Base-by-base conservation (phyloP, 2,888 invertebrate genomes). In the Pasiphila rectangulata region DNA sequence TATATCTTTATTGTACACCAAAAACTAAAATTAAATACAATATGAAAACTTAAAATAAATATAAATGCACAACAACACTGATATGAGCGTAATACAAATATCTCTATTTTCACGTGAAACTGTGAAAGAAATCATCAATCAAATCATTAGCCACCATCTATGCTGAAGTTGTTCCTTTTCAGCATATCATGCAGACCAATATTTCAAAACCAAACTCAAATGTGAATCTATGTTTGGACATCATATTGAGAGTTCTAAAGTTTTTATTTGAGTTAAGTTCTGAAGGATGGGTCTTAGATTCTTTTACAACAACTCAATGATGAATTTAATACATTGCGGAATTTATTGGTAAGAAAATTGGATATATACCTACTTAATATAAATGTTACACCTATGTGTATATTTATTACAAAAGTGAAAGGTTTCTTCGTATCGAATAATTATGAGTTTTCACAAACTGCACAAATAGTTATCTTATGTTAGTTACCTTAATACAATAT, bases 81-180 rank as follows among this genome's bases (percentile, higher is more conserved):
- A 21, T 21, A 21, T 21, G 4, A 21, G 4, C 21, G 6, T n/a
- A n/a, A 21, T 21, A 2, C 4, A 21, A 21, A 21, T 21, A 7
- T 6, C 21, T 2, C 20, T 9, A 16, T 17, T 23, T n/a, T 21
- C 5, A 23, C 32, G 25, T 51, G 6, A 25, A 19, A 42, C n/a
- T 41, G 35, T 44, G 42, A 48, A 25, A 15, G n/a, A 7, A 15
- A 1, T 17, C 1, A 23, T 16, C 2, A 29, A 10, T 9, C 5
- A 15, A 16, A 25, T 40, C 41, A 2, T 9, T 39, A 71, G 63
- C 76, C 82, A 72, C 79, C 79, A 76, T 72, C 57, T 75, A 74
- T 72, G 74, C 62, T 3, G 32, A 51, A 37, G 39, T 38, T 7
- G 53, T 78, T 75, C 67, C 59, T 69, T 83, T 85, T 83, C 84